Evolutionary conservation across 2,888 invertebrate species (phyloP).

Genomic region (Hybos culiciformis): DNA sequence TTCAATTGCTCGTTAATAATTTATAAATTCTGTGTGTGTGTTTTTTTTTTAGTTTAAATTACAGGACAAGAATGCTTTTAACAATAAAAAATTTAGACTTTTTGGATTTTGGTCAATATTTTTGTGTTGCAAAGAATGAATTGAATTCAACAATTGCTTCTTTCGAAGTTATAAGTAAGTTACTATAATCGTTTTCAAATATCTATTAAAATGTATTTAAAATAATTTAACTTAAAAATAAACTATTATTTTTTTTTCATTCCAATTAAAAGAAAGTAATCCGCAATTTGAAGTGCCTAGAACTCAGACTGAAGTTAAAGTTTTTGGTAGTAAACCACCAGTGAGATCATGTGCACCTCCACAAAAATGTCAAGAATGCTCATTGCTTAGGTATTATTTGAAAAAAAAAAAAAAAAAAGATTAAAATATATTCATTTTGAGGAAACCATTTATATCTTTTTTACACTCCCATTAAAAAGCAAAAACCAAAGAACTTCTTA

Average conservation of each 20-base stretch:
- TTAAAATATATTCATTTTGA: too few species aligned
- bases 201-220: not conserved
- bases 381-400: slow-evolving; percentile 37
- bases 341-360: slow-evolving; percentile 45
- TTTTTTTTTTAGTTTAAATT: slow-evolving; percentile 18
- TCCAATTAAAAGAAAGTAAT: slow-evolving; percentile 33
- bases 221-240: not conserved
- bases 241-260: slow-evolving; percentile 2
- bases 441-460: too few species aligned
- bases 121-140: slow-evolving; percentile 76
- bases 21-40: too few species aligned
- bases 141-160: slow-evolving; percentile 64
- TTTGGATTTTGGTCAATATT: slow-evolving; percentile 61
- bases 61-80: slow-evolving; percentile 63
- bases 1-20: not conserved
- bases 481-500: too few species aligned
- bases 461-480: too few species aligned
- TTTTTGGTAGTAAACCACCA: slow-evolving; percentile 49
- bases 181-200: not conserved
- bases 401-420: too few species aligned
- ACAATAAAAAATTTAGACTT: slow-evolving; percentile 55
- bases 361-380: slow-evolving; percentile 48
- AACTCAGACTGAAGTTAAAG: slow-evolving; percentile 33
- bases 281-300: slow-evolving; percentile 40
- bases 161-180: slow-evolving; percentile 51